A percentile compares a stretch with the other conserved stretches of the same genome.
Conservation (phyloP, 2,888 invertebrate genomes). For the Nebria salina region DNA sequence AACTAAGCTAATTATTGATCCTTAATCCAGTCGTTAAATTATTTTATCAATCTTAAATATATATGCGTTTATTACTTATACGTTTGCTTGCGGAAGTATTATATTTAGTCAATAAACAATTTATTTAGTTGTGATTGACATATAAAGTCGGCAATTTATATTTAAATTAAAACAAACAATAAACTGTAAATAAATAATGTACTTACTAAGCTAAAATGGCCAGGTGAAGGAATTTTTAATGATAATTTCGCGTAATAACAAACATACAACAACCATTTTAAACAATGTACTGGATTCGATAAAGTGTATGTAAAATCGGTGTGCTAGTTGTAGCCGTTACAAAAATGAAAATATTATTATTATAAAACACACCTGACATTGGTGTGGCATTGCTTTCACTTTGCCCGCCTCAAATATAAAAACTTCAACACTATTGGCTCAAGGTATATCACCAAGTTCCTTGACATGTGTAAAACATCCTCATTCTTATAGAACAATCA, state of each 20-base stretch:
- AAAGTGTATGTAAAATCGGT: not conserved
- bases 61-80: too few species aligned
- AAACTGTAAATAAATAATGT: slow-evolving; percentile 3
- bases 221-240: slow-evolving; percentile 5
- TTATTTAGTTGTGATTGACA: too few species aligned
- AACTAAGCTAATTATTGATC: too few species aligned
- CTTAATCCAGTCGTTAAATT: too few species aligned
- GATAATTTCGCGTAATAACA: not conserved
- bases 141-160: not conserved
- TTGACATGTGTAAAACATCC: slow-evolving; percentile 34
- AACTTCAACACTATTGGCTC: slow-evolving; percentile 22
- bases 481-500: not conserved
- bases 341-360: not conserved
- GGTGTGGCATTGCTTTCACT: slow-evolving; percentile 36
- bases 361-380: not conserved
- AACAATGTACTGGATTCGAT: not conserved
- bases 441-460: slow-evolving; percentile 18
- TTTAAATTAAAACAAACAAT: not conserved
- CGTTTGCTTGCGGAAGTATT: too few species aligned
- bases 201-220: not conserved
- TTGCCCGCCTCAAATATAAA: slow-evolving; percentile 17
- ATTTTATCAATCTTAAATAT: too few species aligned
- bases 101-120: too few species aligned
- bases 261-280: slow-evolving; percentile 5
- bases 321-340: not conserved